Evolutionary conservation across 2,113 vertebrate genomes (phyloP), one percentile per base, ranked within the genome.

Genomic region (Megaceryle maxima): DNA sequence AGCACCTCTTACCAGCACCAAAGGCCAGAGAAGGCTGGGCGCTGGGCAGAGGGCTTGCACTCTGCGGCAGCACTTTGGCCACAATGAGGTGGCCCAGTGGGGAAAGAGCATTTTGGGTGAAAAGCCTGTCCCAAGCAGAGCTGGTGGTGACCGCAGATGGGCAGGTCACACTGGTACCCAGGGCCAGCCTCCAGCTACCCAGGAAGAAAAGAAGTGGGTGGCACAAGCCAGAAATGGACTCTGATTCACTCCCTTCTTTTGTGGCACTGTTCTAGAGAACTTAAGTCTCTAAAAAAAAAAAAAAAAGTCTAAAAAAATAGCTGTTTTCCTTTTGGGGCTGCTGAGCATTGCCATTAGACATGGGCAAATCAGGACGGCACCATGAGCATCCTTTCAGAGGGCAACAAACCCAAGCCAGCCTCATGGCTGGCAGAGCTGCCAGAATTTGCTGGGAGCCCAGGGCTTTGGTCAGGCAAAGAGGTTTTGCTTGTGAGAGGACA

Each of bases 1-100:
- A 0, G 56, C 57, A 31, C 18, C 10, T 51, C 44, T 37, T 3
- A 0, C 11, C 1, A 0, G 48, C 57, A 35, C 0, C 0, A 26
- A 37, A 10, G 35, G 25, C 14, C 76, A n/a, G 78, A 33, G 39
- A 33, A 55, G 66, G 51, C 35, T 20, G 29, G 68, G 18, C 18
- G 3, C 55, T 1, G 14, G 37, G 35, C 64, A 81, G 13, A 21
- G 16, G n/a, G 28, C 1, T 0, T 6, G 20, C 4, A 1, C 0
- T 1, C 3, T 29, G 33, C 3, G 1, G 33, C 67, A 75, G 56
- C 67, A 24, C n/a, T 21, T 10, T 6, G 59, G 64, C 62, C 7
- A 2, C 5, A 1, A 10, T 31, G 66, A 66, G 60, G 20, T 13
- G 8, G 55, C 28, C 22, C 4, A 1, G 13, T 5, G 2, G 11